These are phyloP conservation scores for Ichneumon xanthorius DNA, from an alignment of 2,888 invertebrate genomes.

Conservation along the genomic window DNA sequence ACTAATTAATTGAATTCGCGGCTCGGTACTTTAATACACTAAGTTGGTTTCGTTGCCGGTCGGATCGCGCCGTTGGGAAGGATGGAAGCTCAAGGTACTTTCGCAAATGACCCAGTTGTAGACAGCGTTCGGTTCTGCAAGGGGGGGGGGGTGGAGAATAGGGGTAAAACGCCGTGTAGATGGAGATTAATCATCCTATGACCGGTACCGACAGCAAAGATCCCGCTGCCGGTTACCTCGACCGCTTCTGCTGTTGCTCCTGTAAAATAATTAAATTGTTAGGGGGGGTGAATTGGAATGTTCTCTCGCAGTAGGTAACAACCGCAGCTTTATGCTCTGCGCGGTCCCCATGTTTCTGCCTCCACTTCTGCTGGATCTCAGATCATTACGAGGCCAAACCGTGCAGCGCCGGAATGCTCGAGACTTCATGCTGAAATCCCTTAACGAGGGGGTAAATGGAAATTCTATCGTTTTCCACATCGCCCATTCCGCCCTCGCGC, in stretches of 20 bases:
- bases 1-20: slow-evolving; percentile 76
- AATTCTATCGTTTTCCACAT: slow-evolving; percentile 46
- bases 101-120: slow-evolving; percentile 74
- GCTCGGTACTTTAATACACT: slow-evolving; percentile 75
- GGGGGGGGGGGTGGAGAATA: background rate
- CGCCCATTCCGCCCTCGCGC: background rate
- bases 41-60: slow-evolving; percentile 66
- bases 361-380: slow-evolving; percentile 35
- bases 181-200: slow-evolving; percentile 66
- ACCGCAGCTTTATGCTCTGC: slow-evolving; percentile 24
- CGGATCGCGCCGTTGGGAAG: slow-evolving; percentile 7
- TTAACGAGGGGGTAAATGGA: slow-evolving; percentile 34
- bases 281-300: slow-evolving; percentile 50
- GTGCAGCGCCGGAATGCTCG: slow-evolving; percentile 1
- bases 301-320: slow-evolving; percentile 3
- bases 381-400: slow-evolving; percentile 23
- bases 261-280: slow-evolving; percentile 67
- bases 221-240: background rate
- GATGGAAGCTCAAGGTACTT: slow-evolving; percentile 48
- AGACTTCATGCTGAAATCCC: slow-evolving; percentile 33
- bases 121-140: slow-evolving; percentile 65
- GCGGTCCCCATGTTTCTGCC: slow-evolving; percentile 25
- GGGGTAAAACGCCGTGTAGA: slow-evolving; percentile 47
- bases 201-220: slow-evolving; percentile 22
- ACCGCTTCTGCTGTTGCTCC: slow-evolving; percentile 4